Conservation (phyloP, 53 echinoderm and acorn worm genomes). For the Patiria pectinifera region DNA sequence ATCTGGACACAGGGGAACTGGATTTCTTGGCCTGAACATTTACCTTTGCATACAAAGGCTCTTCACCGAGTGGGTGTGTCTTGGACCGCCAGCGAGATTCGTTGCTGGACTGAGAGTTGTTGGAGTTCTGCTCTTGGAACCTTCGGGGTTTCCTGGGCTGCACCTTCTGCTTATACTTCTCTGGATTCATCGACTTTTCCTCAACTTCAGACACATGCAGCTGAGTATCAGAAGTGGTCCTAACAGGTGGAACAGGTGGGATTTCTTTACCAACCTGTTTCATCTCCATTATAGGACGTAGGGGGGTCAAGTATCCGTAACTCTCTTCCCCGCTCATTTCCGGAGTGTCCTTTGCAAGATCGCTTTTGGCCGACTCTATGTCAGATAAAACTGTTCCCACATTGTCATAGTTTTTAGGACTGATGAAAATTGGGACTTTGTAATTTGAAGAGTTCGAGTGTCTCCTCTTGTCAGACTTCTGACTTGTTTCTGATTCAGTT, state of each 20-base stretch:
- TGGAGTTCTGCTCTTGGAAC: constrained; percentile 30
- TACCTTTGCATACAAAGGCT: constrained; percentile 53
- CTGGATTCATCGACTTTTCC: neutral
- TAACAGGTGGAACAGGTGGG: constrained; percentile 38
- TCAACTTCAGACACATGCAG: constrained; percentile 19
- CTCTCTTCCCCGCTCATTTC: neutral
- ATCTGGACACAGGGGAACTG: constrained; percentile 2
- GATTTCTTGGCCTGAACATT: constrained; percentile 54
- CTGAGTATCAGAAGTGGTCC: constrained; percentile 42
- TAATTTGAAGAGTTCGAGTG: constrained; percentile 79
- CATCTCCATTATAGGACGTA: constrained; percentile 23
- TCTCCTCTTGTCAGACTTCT: constrained; percentile 63
- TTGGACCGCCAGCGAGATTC: constrained; percentile 61
- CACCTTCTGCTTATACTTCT: neutral
- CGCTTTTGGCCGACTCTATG: constrained; percentile 43
- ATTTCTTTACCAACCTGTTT: constrained; percentile 11
- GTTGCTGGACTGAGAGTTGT: constrained; percentile 50
- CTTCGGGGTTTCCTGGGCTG: constrained; percentile 18
- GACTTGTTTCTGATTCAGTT: constrained; percentile 47
- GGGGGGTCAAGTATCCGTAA: constrained; percentile 47
- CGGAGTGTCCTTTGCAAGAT: constrained; percentile 24
- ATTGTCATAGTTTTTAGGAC: constrained; percentile 77
- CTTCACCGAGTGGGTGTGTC: constrained; percentile 51
- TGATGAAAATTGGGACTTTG: constrained; percentile 94
- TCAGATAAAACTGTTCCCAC: constrained; percentile 71